Base-by-base conservation (phyloP, 2,113 vertebrate genomes). In the Sisor rabdophorus region DNA sequence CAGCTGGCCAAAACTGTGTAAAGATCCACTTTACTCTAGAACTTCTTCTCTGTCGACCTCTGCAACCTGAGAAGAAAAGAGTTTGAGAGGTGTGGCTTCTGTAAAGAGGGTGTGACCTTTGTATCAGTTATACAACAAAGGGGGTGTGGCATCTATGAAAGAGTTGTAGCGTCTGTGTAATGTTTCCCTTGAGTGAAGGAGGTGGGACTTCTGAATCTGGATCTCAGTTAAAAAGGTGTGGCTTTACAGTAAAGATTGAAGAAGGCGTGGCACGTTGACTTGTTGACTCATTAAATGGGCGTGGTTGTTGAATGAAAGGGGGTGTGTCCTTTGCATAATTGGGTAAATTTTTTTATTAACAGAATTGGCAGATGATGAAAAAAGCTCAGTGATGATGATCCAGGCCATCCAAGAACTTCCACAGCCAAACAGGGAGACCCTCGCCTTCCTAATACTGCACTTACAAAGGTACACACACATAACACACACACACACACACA, bases 371-470 rank as follows among this genome's bases (percentile, higher is more conserved):
- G 88, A 93, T 13, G 91, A 90, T 11, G 84, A 88, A 17, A 84
- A 84, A 47, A 73, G 90, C 11, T 0, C 64, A 4, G 84, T 86
- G 10, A 82, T 90, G 47, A 74, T 93, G 48, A 15, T 79, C 71
- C 92, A 87, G 3, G 76, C 90, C 13, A 81, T 95, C 1, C 79
- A 87, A 48, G 90, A 93, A 40, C 89, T 96, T 44, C 94, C 94
- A 0, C 81, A 79, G 0, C 67, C 92, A 63, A 95, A 95, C 86
- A 87, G 90, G 75, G 91, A 96, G 83, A 95, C 94, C 0, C 83
- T 95, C 73, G 93, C 94, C 4, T 94, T 94, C 79, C 91, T 94
- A 75, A 91, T 93, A 82, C 84, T 93, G 73, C 92, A 93, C 69
- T 85, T 93, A 11, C 89, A 92, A 59, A 89, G 84, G 93, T 93